These are phyloP conservation scores for Leptopilina syphax DNA, from an alignment of 2,888 invertebrate species.

Conservation along the genomic window DNA sequence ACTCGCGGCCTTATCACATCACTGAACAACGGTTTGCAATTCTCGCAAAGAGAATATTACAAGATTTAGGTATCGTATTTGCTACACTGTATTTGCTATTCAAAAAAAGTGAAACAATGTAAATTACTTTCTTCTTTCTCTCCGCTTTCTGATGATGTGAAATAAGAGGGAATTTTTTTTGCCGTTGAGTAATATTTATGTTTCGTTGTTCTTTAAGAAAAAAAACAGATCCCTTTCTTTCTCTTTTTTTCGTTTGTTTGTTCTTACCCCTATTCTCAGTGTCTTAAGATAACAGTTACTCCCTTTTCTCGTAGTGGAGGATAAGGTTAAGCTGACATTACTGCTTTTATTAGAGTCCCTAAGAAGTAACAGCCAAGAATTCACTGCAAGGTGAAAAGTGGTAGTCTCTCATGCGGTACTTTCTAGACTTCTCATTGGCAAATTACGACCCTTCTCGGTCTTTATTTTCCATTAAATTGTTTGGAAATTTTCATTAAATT, in stretches of 20 bases:
- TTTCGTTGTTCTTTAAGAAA: neutral
- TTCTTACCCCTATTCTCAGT: constrained; percentile 5
- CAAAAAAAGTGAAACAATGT: constrained; percentile 10
- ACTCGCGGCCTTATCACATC: constrained; percentile 18
- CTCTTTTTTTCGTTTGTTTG: neutral
- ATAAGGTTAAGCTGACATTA: constrained; percentile 32
- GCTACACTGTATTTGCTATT: neutral
- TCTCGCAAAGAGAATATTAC: constrained; percentile 19
- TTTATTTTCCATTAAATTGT: neutral
- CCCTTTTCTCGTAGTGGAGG: neutral
- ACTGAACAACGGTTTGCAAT: constrained; percentile 11
- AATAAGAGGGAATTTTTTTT: constrained; percentile 3
- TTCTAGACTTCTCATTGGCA: constrained; percentile 29
- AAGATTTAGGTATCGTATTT: constrained; percentile 6
- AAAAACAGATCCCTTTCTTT: neutral
- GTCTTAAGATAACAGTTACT: constrained; percentile 25
- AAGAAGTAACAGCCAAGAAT: constrained; percentile 19
- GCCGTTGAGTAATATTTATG: constrained; percentile 8
- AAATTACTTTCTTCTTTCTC: constrained; percentile 1
- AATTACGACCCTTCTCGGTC: constrained; percentile 9
- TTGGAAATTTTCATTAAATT: constrained; percentile 15
- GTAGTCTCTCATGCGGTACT: constrained; percentile 21
- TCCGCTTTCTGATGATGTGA: neutral
- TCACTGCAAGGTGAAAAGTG: constrained; percentile 14
- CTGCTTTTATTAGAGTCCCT: constrained; percentile 21